phyloP scores from a whole-genome alignment of 2,888 invertebrate species.

The Ischnus inquisitorius region DNA sequence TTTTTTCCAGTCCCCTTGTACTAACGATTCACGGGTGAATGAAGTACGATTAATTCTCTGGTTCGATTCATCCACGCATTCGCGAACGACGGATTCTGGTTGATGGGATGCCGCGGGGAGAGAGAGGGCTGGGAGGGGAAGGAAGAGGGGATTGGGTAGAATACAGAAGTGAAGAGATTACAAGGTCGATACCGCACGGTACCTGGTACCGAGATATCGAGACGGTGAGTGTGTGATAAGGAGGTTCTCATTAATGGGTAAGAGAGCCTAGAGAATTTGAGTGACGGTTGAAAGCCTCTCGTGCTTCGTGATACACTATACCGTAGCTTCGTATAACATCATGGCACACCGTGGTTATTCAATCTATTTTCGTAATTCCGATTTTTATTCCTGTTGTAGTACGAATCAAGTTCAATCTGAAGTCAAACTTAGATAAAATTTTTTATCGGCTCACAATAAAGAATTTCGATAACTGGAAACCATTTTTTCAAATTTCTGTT shows the following conservation, averaged over 20 bases:
- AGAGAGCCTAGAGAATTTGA: slow-evolving; percentile 55
- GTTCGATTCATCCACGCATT: slow-evolving; percentile 16
- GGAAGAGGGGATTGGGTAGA: background rate
- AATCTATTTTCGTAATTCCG: background rate
- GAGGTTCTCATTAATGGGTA: slow-evolving; percentile 60
- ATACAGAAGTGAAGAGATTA: slow-evolving; percentile 49
- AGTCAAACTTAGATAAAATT: background rate
- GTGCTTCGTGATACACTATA: slow-evolving; percentile 34
- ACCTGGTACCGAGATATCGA: slow-evolving; percentile 53
- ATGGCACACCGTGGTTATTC: background rate
- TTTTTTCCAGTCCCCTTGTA: slow-evolving; percentile 27
- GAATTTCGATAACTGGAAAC: background rate
- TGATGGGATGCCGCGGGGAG: background rate
- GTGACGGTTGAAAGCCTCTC: slow-evolving; percentile 63
- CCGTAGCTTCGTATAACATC: slow-evolving; percentile 2
- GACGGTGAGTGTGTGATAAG: slow-evolving; percentile 47
- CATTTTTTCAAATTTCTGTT: background rate
- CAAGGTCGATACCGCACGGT: slow-evolving; percentile 57
- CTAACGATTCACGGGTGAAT: slow-evolving; percentile 18
- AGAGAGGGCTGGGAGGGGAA: background rate
- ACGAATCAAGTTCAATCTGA: background rate
- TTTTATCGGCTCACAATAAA: background rate
- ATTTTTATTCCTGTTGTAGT: background rate
- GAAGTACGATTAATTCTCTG: slow-evolving; percentile 32
- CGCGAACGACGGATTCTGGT: background rate